Conservation (phyloP, 2,888 invertebrate genomes). For the Ptycholaimellus sp. region DNA sequence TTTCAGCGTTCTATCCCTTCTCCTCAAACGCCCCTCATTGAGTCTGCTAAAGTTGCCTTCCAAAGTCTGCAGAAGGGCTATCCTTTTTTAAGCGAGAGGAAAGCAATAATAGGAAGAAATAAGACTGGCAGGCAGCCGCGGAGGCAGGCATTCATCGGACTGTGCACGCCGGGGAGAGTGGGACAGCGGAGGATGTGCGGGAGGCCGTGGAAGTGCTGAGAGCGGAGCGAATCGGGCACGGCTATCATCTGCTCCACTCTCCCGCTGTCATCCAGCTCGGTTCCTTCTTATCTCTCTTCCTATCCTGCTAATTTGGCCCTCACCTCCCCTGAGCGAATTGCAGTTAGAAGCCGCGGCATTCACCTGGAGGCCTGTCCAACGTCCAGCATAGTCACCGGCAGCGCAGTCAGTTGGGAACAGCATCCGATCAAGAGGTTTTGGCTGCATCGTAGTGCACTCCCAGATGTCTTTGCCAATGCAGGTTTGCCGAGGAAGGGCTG, state of each 20-base stretch:
- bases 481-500: constrained; percentile 34
- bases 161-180: constrained; percentile 35
- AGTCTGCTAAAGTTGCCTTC: no score
- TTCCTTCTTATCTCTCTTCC: not conserved
- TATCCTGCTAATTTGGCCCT: constrained; percentile 1
- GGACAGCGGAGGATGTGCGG: constrained; percentile 27
- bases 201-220: constrained; percentile 30
- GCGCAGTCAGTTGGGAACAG: constrained; percentile 23
- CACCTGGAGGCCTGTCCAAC: constrained; percentile 36
- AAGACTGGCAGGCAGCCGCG: constrained; percentile 24
- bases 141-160: constrained; percentile 31
- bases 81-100: no score
- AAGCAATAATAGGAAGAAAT: not conserved
- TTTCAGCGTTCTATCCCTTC: no score
- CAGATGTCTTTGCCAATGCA: no score
- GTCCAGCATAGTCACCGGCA: constrained; percentile 35
- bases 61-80: no score
- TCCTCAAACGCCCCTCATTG: no score
- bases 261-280: not conserved
- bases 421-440: constrained; percentile 29
- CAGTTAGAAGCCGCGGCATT: constrained; percentile 22
- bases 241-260: constrained; percentile 31
- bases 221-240: constrained; percentile 35
- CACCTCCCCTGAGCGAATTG: constrained; percentile 25
- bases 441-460: no score